Base-by-base conservation (phyloP, 92 coral and sea anemone species). In the Virgularia gustaviana region DNA sequence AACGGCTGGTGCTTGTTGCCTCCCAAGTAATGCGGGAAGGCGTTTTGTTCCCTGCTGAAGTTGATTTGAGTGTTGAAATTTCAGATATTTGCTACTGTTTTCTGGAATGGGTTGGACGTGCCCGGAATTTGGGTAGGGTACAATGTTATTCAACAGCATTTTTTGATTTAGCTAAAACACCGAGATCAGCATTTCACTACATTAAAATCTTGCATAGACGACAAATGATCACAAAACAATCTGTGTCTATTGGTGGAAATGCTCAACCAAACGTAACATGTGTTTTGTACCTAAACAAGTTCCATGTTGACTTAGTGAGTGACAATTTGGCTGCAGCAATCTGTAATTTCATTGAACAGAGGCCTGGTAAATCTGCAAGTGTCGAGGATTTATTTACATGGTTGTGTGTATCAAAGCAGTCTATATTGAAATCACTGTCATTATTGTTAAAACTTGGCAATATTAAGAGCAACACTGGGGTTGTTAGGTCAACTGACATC, bases 1-100 rank as follows among this genome's bases (percentile, higher is more conserved):
- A 88, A 72, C 65, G 57, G 13, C 89, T 91, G 45, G 85, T 82
- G 22, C 85, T 91, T 75, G 97, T 91, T 56, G 97, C 97, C 15
- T 91, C 91, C 8, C 97, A 91, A 51, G 79, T 83, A 29, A 70
- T 85, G 65, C 83, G 97, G 25, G 67, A 77, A 6, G 86, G 57
- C 34, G 89, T 86, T 37, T 27, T 91, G 8, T 38, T 88, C 56
- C 87, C 83, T 19, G 65, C 72, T 19, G 82, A 81, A 24, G 70
- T 82, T 52, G 96, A 88, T 65, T 81, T 81, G 8, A 68, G 76
- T 52, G 25, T 84, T 2, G 19, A 70, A 12, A 12, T 91, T 6
- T 38, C 60, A 20, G 90, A 84, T n/a, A 19, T 81, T n/a, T 81
- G 79, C 62, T 91, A 80, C 72, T 88, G 97, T 57, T 32, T 91